A percentile compares a stretch with the other conserved stretches of the same genome.
phyloP scores from a whole-genome alignment of 2,113 vertebrate genomes.

The Sisor rabdophorus region DNA sequence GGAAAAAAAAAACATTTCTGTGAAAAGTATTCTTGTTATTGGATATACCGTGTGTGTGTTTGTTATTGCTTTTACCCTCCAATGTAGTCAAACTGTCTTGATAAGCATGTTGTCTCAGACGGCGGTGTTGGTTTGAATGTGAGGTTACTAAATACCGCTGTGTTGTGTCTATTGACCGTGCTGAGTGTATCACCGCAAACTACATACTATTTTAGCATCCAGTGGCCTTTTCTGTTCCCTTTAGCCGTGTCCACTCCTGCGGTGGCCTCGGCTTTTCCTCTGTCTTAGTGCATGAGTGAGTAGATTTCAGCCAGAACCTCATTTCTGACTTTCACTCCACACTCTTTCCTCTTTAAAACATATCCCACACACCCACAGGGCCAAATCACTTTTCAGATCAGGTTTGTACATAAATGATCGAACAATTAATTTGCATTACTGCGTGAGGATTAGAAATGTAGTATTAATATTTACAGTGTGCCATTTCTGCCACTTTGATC shows the following conservation, averaged over 20 bases:
- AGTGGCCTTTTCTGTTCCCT: conserved; percentile 30
- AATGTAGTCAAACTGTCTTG: conserved; percentile 49
- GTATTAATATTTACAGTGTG: conserved; percentile 16
- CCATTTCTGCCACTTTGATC: conserved; percentile 22
- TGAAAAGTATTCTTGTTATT: conserved; percentile 26
- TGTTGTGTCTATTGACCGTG: conserved; percentile 55
- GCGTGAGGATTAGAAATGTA: conserved; percentile 27
- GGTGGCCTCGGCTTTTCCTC: conserved; percentile 38
- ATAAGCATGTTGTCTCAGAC: conserved; percentile 58
- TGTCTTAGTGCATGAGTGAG: conserved; percentile 58
- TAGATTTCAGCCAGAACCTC: conserved; percentile 57
- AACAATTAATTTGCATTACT: conserved; percentile 29
- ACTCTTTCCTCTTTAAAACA: conserved; percentile 4
- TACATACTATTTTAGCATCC: conserved; percentile 49
- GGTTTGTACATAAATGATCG: conserved; percentile 36
- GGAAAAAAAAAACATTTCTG: conserved; percentile 18
- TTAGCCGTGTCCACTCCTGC: conserved; percentile 47
- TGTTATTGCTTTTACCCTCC: not conserved
- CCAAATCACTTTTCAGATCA: conserved; percentile 14
- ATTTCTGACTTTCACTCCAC: conserved; percentile 27
- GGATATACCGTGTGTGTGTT: conserved; percentile 22
- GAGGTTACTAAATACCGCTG: conserved; percentile 32
- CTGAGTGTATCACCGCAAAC: conserved; percentile 48
- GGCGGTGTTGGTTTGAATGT: conserved; percentile 47
- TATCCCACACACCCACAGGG: conserved; percentile 4